Conservation (phyloP, 2,113 vertebrate genomes). For the Nycticebus coucang region DNA sequence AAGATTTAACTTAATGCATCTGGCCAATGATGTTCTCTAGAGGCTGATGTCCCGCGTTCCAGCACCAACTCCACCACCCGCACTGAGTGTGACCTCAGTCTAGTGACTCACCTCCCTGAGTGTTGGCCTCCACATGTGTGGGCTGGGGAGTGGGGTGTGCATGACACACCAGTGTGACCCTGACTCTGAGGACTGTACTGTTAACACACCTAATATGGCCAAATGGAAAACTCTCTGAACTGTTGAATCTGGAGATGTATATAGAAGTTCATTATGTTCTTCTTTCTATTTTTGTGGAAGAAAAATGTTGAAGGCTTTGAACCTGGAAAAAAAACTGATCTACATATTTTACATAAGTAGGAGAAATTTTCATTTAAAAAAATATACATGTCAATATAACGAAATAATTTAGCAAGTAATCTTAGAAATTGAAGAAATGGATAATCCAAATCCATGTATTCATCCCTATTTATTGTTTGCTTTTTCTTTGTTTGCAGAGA, state of each 20-base stretch:
- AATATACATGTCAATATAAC: background rate
- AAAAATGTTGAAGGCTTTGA: conserved; percentile 3
- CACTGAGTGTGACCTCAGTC: background rate
- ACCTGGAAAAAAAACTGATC: background rate
- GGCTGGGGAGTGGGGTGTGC: background rate
- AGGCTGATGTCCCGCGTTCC: background rate
- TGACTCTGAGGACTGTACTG: background rate
- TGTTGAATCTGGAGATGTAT: background rate
- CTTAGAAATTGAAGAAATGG: background rate
- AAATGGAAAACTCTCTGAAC: background rate
- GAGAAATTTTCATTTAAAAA: background rate
- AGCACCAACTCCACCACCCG: background rate
- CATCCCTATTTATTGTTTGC: background rate
- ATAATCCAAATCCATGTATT: too few species aligned
- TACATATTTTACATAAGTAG: conserved; percentile 34
- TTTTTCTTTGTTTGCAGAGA: too few species aligned
- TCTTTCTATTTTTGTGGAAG: background rate
- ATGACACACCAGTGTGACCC: too few species aligned
- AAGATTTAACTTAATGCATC: background rate
- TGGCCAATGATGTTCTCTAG: background rate
- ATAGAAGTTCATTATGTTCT: background rate
- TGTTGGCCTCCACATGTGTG: background rate
- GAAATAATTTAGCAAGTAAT: background rate
- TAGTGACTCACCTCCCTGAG: background rate
- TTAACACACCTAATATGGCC: too few species aligned